Evolutionary conservation across 1,140 invertebrate genomes (phyloP), one percentile per base, ranked within the genome.

Genomic region (Ptiloglossa arizonensis): DNA sequence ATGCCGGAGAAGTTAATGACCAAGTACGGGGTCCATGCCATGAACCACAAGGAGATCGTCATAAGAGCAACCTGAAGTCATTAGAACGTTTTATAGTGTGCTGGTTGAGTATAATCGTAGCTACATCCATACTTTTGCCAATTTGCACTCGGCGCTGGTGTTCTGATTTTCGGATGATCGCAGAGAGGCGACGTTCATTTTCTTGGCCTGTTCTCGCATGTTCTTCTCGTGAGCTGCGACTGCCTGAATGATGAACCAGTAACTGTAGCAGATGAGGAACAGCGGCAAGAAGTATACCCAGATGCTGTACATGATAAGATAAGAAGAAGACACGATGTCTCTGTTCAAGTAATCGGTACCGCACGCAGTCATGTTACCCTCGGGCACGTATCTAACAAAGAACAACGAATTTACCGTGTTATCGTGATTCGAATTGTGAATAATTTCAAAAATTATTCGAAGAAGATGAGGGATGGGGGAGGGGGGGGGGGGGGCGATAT

Each of bases 21-120:
- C 24, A 97, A 89, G 87, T 97, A 97, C n/a, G 96, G 96, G 19
- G 96, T 97, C 96, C 96, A 97, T 5, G 96, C 96, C 92, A 97
- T 94, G 90, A 97, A 95, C 96, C 96, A 98, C 70, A 97, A 89
- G 0, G 95, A 94, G 68, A 97, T 96, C 52, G 96, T 97, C 91
- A 95, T 96, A 83, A 97, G 91, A 41, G 97, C 96, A 68, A 97
- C 95, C 93, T 95, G 70, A 59, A 77, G 80, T 66, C 70, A 79
- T 66, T 22, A 52, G 50, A 62, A 48, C 3, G 19, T 38, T 0
- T 22, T 19, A 27, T 69, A 24, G 41, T 27, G 8, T 0, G 9
- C 8, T 22, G 27, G 3, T 13, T 9, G 32, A 38, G 15, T 35
- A n/a, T 38, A 24, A 0, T 24, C 1, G 27, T 1, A 6, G 6